Percentiles rank a stretch among this genome's conserved stretches.
Conservation (phyloP, 2,113 vertebrate genomes). For the Lepisosteus osseus region DNA sequence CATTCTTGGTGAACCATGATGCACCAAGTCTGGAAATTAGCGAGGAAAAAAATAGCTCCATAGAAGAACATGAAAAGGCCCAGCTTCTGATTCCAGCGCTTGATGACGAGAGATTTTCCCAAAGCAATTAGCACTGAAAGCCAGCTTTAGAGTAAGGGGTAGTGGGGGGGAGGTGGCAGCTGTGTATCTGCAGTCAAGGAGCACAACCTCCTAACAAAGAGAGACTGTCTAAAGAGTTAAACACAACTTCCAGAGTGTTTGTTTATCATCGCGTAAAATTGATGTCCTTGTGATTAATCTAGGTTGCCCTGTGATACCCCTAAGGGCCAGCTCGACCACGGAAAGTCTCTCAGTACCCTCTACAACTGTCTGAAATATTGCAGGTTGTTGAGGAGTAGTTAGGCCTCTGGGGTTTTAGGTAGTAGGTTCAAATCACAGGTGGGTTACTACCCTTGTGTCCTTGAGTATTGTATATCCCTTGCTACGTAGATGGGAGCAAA, state of each 20-base stretch:
- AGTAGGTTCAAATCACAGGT: not conserved
- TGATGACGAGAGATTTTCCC: conserved; percentile 51
- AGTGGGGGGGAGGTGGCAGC: not conserved
- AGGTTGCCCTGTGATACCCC: conserved; percentile 17
- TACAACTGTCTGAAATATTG: no score
- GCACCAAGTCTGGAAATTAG: conserved; percentile 43
- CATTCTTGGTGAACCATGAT: conserved; percentile 41
- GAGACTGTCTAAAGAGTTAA: conserved; percentile 28
- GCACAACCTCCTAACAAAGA: conserved; percentile 30
- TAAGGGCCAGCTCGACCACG: conserved; percentile 14
- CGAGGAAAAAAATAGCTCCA: conserved; percentile 25
- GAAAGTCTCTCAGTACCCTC: not conserved
- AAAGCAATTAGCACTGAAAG: conserved; percentile 48
- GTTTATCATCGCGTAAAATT: conserved; percentile 42
- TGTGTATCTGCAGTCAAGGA: conserved; percentile 5
- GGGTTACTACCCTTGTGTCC: no score
- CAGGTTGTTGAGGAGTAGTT: no score
- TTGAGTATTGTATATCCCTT: no score
- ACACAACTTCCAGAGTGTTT: conserved; percentile 33
- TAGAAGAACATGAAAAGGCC: conserved; percentile 16
- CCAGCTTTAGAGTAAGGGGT: conserved; percentile 14
- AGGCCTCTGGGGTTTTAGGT: no score
- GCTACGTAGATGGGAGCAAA: no score
- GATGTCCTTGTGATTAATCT: conserved; percentile 36
- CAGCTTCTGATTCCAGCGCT: conserved; percentile 43